phyloP scores from a whole-genome alignment of 2,888 invertebrate species.

The Automeris io region DNA sequence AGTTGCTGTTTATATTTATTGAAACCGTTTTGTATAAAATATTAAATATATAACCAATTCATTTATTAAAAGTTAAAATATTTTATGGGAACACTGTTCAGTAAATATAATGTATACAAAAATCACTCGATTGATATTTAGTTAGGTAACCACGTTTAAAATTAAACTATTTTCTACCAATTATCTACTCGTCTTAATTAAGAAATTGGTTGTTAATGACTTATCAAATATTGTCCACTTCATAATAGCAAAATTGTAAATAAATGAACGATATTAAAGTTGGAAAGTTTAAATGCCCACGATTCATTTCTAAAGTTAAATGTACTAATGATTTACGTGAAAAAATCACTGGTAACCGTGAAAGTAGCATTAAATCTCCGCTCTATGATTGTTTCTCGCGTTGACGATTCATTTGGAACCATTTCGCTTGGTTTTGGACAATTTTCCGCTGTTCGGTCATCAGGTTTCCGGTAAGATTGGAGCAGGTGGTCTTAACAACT shows the following conservation, averaged over 20 bases:
- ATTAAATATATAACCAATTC: too few species aligned
- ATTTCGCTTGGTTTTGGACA: constrained; percentile 67
- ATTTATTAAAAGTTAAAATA: too few species aligned
- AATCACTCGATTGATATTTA: too few species aligned
- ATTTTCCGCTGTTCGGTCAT: constrained; percentile 72
- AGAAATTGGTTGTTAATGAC: too few species aligned
- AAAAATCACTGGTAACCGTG: constrained; percentile 52
- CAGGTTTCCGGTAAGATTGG: constrained; percentile 63
- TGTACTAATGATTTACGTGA: constrained; percentile 57
- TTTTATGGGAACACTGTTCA: too few species aligned
- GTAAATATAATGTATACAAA: too few species aligned
- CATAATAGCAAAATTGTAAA: constrained; percentile 23
- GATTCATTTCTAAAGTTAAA: constrained; percentile 53
- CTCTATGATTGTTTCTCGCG: constrained; percentile 44
- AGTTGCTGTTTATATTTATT: too few species aligned
- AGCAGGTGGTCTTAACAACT: constrained; percentile 55
- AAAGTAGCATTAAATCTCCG: constrained; percentile 56
- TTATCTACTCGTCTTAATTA: too few species aligned
- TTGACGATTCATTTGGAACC: constrained; percentile 56
- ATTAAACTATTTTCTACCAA: too few species aligned
- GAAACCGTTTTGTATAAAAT: too few species aligned
- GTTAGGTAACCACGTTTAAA: too few species aligned
- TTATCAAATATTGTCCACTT: constrained; percentile 10
- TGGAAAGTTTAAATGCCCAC: constrained; percentile 26
- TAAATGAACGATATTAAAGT: constrained; percentile 12